These are phyloP conservation scores for Kryphioiulus occultus DNA, from an alignment of 2,888 invertebrate genomes.

Conservation along the genomic window DNA sequence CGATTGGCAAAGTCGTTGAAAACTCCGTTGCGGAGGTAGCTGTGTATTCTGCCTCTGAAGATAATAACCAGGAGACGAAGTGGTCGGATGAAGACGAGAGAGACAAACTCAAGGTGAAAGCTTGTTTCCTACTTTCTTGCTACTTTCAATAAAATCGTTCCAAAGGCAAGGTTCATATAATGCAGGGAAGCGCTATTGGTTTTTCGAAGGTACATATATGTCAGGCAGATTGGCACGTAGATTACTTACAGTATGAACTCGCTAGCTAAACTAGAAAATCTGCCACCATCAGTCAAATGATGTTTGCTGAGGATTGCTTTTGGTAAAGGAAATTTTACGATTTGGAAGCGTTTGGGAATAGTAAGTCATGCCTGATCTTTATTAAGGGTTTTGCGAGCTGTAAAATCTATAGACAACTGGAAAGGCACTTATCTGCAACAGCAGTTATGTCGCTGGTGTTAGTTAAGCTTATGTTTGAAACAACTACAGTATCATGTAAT, in stretches of 20 bases:
- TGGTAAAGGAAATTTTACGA: not conserved
- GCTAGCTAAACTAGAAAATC: not conserved
- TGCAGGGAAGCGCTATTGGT: not conserved
- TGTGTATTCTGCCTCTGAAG: not conserved
- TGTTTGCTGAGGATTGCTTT: not conserved
- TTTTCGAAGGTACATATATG: not conserved
- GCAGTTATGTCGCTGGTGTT: too few relatives aligned
- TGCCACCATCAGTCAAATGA: not conserved
- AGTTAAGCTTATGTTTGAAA: too few relatives aligned
- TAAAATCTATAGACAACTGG: too few relatives aligned
- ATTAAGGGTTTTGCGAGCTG: too few relatives aligned
- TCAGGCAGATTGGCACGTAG: not conserved
- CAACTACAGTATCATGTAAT: too few relatives aligned
- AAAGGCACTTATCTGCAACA: too few relatives aligned
- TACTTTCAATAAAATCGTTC: not conserved
- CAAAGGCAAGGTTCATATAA: not conserved
- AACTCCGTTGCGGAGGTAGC: not conserved
- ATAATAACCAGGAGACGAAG: conserved; percentile 15
- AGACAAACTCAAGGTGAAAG: not conserved
- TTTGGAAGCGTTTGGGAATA: not conserved
- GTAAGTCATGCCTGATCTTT: too few relatives aligned
- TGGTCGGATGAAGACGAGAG: conserved; percentile 16
- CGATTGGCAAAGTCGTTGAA: not conserved
- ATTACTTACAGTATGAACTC: not conserved
- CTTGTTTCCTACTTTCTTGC: not conserved